Conservation (phyloP, 2,888 invertebrate species). For the Eilema caniola region DNA sequence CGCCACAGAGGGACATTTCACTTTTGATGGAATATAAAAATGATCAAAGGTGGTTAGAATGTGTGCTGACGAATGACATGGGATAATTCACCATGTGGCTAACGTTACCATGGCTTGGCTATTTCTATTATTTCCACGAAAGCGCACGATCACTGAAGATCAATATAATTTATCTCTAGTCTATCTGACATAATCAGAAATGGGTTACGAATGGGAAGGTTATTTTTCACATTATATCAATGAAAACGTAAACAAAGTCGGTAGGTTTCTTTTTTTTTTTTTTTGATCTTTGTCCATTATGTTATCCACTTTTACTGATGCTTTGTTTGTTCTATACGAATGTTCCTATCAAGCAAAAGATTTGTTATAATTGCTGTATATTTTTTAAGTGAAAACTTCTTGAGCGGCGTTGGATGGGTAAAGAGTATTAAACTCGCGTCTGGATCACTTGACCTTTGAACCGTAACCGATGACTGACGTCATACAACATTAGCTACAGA, state of each 20-base stretch:
- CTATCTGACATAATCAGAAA: conserved; percentile 23
- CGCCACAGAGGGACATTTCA: no score
- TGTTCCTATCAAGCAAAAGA: background rate
- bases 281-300: background rate
- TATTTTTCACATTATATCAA: conserved; percentile 27
- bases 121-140: conserved; percentile 2
- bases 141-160: conserved; percentile 13
- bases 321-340: background rate
- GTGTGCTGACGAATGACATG: conserved; percentile 2
- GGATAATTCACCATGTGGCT: background rate
- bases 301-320: background rate
- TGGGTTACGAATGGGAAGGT: conserved; percentile 27
- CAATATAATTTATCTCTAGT: background rate
- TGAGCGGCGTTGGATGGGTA: no score
- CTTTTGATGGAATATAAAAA: no score
- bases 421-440: no score
- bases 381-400: no score
- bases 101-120: background rate
- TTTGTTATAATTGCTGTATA: background rate
- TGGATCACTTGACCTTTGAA: no score
- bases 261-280: background rate
- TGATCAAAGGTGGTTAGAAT: conserved; percentile 1
- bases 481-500: no score
- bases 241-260: conserved; percentile 9
- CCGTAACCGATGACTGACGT: no score